Evolutionary conservation across 2,797 vertebrate species (phyloP).

Genomic region (Sciurus carolinensis): DNA sequence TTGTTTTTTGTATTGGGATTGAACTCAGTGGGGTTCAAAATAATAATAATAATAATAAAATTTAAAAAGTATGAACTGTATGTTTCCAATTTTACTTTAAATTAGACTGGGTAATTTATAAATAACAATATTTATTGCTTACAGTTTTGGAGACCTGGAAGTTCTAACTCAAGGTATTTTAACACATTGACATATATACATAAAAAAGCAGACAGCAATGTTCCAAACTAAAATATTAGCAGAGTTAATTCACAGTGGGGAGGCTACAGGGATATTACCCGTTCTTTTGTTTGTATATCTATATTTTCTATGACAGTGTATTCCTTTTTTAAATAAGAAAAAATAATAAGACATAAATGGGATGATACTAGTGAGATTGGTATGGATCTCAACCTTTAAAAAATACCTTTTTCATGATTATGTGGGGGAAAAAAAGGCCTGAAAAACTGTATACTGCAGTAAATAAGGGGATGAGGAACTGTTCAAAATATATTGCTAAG

Average conservation of each 20-base stretch:
- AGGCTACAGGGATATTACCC: not conserved
- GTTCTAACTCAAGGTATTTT: too few relatives aligned
- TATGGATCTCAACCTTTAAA: not conserved
- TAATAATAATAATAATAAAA: not conserved
- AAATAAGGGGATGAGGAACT: not conserved
- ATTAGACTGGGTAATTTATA: not conserved
- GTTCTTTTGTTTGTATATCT: conserved; percentile 10
- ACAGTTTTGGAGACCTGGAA: too few relatives aligned
- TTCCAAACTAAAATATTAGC: conserved; percentile 35
- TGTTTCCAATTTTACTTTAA: conserved; percentile 52
- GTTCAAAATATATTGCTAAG: not conserved
- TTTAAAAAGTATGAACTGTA: not conserved
- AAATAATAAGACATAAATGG: not conserved
- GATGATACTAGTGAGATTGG: not conserved
- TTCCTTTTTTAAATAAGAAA: conserved; percentile 36
- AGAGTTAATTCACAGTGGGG: not conserved
- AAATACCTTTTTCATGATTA: not conserved
- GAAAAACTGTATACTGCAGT: not conserved
- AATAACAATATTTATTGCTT: too few relatives aligned
- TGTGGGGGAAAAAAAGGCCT: not conserved
- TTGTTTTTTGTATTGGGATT: too few relatives aligned
- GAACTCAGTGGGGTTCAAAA: too few relatives aligned
- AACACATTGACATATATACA: not conserved
- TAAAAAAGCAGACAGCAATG: not conserved
- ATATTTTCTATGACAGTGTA: not conserved